These are phyloP conservation scores for Leucopternis melanops DNA, from an alignment of 2,113 vertebrate species.

Conservation along the genomic window DNA sequence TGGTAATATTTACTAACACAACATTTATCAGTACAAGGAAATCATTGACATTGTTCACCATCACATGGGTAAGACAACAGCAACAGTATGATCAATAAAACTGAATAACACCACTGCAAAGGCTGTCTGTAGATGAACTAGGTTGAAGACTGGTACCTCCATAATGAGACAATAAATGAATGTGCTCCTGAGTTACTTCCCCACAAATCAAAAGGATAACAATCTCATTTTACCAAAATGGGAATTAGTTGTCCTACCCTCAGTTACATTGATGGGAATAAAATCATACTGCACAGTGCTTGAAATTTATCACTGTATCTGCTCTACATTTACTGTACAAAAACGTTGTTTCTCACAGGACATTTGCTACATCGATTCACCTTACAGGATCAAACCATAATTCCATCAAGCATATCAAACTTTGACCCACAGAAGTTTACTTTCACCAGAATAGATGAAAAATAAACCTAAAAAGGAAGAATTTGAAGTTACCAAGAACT, in stretches of 20 bases:
- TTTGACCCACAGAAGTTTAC: background rate
- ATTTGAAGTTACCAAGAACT: background rate
- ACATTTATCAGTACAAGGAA: background rate
- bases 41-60: background rate
- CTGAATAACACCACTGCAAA: background rate
- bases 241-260: background rate
- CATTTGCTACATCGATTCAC: background rate
- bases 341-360: background rate
- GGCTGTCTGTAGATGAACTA: background rate
- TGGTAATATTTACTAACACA: background rate
- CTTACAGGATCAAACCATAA: background rate
- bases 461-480: background rate
- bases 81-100: background rate
- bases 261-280: background rate
- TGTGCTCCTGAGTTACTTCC: background rate
- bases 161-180: background rate
- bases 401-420: background rate
- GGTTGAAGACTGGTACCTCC: background rate
- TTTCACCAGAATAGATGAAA: background rate
- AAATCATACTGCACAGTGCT: background rate
- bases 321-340: accelerated
- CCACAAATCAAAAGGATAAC: background rate
- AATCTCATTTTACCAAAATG: background rate
- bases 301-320: background rate
- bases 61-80: background rate